Percentiles rank a stretch among this genome's conserved stretches.
These are phyloP conservation scores for Leucania comma DNA, from an alignment of 2,888 invertebrate genomes.

Conservation along the genomic window DNA sequence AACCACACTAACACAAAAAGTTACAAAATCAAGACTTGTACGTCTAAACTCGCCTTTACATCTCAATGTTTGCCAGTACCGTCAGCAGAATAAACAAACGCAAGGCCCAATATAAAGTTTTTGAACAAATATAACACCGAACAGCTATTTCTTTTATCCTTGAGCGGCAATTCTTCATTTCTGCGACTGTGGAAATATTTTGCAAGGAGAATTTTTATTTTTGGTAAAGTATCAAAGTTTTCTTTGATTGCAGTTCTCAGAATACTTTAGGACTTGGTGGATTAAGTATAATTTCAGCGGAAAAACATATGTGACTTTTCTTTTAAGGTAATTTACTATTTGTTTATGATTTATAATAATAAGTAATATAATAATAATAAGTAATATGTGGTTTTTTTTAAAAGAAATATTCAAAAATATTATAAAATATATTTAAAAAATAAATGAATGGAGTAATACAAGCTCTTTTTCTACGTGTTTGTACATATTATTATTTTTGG, in stretches of 20 bases:
- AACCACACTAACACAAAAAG: not conserved
- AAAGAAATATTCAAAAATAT: too few species aligned
- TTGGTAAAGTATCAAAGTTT: not conserved
- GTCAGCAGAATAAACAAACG: conserved; percentile 43
- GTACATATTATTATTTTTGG: too few species aligned
- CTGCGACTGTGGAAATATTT: conserved; percentile 8
- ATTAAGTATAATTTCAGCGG: not conserved
- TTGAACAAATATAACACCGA: conserved; percentile 30
- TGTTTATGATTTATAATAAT: too few species aligned
- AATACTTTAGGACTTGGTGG: not conserved
- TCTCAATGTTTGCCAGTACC: conserved; percentile 33
- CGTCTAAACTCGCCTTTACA: conserved; percentile 40
- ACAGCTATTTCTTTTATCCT: conserved; percentile 19
- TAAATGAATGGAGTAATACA: too few species aligned
- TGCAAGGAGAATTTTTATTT: conserved; percentile 3
- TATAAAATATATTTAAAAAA: too few species aligned
- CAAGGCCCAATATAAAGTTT: conserved; percentile 35
- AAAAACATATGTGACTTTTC: not conserved
- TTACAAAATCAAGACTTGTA: conserved; percentile 4
- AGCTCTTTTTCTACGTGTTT: too few species aligned
- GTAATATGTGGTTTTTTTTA: too few species aligned
- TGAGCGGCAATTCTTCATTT: conserved; percentile 20
- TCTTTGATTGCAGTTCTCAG: not conserved
- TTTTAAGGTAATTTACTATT: not conserved
- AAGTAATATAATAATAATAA: too few species aligned